A percentile compares a stretch with the other conserved stretches of the same genome.
phyloP scores from a whole-genome alignment of 2,888 invertebrate species.

The Augiades crinisus region DNA sequence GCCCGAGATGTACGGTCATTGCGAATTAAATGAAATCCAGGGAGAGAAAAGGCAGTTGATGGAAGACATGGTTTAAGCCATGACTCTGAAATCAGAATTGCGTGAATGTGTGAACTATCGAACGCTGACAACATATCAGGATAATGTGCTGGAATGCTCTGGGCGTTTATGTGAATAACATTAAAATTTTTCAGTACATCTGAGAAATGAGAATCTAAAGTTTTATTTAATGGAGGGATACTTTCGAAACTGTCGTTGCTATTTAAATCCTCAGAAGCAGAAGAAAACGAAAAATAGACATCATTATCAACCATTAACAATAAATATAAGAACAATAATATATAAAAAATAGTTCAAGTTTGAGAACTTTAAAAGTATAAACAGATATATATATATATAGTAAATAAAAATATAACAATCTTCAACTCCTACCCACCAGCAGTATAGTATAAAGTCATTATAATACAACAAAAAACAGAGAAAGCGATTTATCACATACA shows the following conservation, averaged over 20 bases:
- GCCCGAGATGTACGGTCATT: neutral
- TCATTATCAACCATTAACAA: neutral
- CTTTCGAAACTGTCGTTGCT: neutral
- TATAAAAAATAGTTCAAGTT: too few relatives aligned
- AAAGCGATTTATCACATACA: too few relatives aligned
- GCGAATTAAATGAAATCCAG: neutral
- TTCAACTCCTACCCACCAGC: neutral
- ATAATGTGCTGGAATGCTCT: too few relatives aligned
- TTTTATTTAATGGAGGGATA: neutral
- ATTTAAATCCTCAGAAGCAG: neutral
- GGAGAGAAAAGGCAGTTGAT: neutral
- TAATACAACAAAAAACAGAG: too few relatives aligned
- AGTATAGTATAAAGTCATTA: neutral
- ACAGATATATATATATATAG: neutral
- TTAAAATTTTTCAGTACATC: slow-evolving; percentile 9
- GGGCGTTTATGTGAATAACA: too few relatives aligned
- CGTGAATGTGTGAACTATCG: neutral
- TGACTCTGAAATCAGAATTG: neutral
- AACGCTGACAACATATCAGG: slow-evolving; percentile 1
- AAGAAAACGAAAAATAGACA: neutral
- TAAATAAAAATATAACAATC: neutral
- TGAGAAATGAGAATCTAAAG: neutral
- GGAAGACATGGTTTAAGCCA: neutral
- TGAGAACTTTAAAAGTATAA: neutral
- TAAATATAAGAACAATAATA: neutral